These are phyloP conservation scores for Oophaga sylvatica DNA, from an alignment of 2,797 vertebrate genomes.

Conservation along the genomic window DNA sequence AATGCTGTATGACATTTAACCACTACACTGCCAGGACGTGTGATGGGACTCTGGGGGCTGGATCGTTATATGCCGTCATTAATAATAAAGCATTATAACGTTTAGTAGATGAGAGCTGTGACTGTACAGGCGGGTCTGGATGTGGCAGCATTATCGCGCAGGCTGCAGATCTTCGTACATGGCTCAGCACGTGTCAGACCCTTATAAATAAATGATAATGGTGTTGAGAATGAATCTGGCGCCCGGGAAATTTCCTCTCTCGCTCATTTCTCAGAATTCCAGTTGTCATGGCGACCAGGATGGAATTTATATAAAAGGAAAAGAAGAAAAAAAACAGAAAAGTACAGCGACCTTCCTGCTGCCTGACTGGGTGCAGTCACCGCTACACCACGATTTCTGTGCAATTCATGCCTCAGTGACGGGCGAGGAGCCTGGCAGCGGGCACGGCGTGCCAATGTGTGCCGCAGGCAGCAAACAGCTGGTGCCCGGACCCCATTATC, in stretches of 20 bases:
- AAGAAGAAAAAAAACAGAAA: neutral
- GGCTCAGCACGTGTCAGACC: neutral
- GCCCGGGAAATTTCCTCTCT: constrained; percentile 7
- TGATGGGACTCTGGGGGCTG: neutral
- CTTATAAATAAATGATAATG: constrained; percentile 38
- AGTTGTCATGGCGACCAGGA: constrained; percentile 44
- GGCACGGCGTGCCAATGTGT: neutral
- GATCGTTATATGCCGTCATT: neutral
- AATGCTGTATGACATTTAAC: neutral
- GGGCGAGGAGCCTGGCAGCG: neutral
- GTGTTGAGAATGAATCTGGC: constrained; percentile 1
- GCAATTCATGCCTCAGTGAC: neutral
- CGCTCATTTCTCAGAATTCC: constrained; percentile 27
- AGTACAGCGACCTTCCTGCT: neutral
- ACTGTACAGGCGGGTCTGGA: neutral
- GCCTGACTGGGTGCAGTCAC: neutral
- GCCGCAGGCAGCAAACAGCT: neutral
- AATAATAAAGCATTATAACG: neutral
- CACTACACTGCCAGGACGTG: neutral
- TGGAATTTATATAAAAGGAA: constrained; percentile 34
- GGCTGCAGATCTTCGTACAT: neutral
- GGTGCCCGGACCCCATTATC: neutral
- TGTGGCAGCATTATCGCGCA: neutral
- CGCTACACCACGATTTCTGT: neutral
- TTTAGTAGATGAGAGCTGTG: neutral